A percentile compares a stretch with the other conserved stretches of the same genome.
Conservation (phyloP, 2,797 vertebrate species). For the Lepus oiostolus region DNA sequence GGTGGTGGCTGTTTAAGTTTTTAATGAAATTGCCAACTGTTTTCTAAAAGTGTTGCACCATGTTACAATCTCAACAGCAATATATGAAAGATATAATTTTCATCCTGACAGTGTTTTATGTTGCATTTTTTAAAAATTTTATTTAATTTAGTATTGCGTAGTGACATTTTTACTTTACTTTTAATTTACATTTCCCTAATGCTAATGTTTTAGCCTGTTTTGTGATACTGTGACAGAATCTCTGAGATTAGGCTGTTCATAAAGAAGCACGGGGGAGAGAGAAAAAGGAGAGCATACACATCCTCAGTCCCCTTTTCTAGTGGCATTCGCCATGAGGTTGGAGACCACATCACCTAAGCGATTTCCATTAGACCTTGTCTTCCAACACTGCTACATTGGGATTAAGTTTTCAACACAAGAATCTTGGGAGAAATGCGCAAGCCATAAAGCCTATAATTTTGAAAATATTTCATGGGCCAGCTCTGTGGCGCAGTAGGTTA, state of each 20-base stretch:
- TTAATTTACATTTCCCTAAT: neutral
- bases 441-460: neutral
- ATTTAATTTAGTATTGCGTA: neutral
- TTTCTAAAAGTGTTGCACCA: neutral
- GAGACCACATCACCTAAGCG: neutral
- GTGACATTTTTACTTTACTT: neutral
- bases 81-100: neutral
- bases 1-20: neutral
- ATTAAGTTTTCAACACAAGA: neutral
- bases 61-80: neutral
- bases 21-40: neutral
- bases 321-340: no score
- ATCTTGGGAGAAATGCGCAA: neutral
- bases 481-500: no score
- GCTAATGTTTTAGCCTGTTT: no score
- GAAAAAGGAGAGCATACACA: neutral
- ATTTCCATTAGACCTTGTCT: neutral
- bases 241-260: no score
- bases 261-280: no score
- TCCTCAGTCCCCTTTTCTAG: neutral
- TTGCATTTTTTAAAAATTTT: neutral
- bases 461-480: neutral
- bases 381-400: neutral
- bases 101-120: neutral
- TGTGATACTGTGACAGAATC: no score